Base-by-base conservation (phyloP, 2,888 invertebrate species). In the Trilocha varians region DNA sequence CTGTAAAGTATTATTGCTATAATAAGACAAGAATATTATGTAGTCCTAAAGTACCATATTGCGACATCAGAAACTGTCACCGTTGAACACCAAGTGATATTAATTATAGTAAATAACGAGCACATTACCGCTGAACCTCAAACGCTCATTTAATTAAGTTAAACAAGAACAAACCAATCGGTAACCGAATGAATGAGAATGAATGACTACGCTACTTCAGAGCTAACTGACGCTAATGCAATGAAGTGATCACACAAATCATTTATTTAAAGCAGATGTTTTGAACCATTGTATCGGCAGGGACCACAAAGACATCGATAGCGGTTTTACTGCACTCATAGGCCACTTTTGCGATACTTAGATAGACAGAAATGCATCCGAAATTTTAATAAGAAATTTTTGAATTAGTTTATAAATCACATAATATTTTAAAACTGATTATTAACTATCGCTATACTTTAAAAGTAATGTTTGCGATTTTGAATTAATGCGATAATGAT, bases 231-330 rank as follows among this genome's bases (percentile, higher is more conserved):
- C 53, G 49, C 57, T 64, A 66, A 70, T 57, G 55, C 48, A 63
- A 62, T 64, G 59, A 57, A 62, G 48, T 47, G 34, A 38, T 44
- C 48, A 53, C 59, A 70, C 61, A 70, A 74, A 69, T 73, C 67
- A 70, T 62, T 67, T 59, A 59, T 58, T 66, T 55, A 63, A 65
- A 63, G 58, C 49, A 55, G n/a, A n/a, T n/a, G n/a, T n/a, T n/a
- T n/a, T n/a, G n/a, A n/a, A n/a, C n/a, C n/a, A n/a, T n/a, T n/a
- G n/a, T n/a, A n/a, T n/a, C n/a, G n/a, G n/a, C n/a, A n/a, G n/a
- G n/a, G n/a, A n/a, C n/a, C n/a, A n/a, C n/a, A n/a, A n/a, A n/a
- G n/a, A n/a, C n/a, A n/a, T n/a, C n/a, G n/a, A n/a, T n/a, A n/a
- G n/a, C n/a, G n/a, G n/a, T n/a, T n/a, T n/a, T n/a, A n/a, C n/a